Percentiles rank a stretch among this genome's conserved stretches.
Conservation (phyloP, 2,113 vertebrate species). For the Arvicanthis niloticus region DNA sequence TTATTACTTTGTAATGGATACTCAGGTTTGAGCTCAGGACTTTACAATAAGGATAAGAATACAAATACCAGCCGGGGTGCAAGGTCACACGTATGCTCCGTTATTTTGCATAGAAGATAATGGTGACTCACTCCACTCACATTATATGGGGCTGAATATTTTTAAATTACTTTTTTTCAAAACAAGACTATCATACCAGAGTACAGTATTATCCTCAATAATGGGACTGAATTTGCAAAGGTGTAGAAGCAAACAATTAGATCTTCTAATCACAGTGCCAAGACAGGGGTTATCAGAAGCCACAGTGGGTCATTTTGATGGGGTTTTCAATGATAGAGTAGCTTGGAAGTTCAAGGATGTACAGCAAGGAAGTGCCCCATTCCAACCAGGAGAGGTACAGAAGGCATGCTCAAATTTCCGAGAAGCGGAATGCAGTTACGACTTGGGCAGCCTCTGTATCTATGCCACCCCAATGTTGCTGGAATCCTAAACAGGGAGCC, state of each 20-base stretch:
- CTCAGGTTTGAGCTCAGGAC: background rate
- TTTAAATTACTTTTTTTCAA: constrained; percentile 73
- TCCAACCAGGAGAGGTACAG: background rate
- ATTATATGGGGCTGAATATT: constrained; percentile 71
- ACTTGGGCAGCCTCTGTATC: background rate
- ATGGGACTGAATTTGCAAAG: constrained; percentile 67
- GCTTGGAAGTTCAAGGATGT: background rate
- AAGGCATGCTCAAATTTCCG: constrained; percentile 29
- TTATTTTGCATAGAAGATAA: constrained; percentile 68
- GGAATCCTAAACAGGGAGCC: constrained; percentile 8
- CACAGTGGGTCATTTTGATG: constrained; percentile 19
- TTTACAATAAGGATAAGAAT: constrained; percentile 70
- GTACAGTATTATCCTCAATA: constrained; percentile 73
- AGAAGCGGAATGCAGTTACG: background rate
- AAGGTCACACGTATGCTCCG: background rate
- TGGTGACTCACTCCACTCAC: constrained; percentile 72
- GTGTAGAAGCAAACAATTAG: constrained; percentile 63
- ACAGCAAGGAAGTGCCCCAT: background rate
- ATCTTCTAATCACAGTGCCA: constrained; percentile 60
- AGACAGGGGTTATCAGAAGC: constrained; percentile 23
- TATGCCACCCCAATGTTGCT: background rate
- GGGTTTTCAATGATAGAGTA: background rate
- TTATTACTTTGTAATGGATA: constrained; percentile 68
- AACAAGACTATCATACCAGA: constrained; percentile 71
- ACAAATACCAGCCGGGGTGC: constrained; percentile 48